Evolutionary conservation across 2,113 vertebrate species (phyloP), one percentile per base, ranked within the genome.

Genomic region (Dinomys branickii): DNA sequence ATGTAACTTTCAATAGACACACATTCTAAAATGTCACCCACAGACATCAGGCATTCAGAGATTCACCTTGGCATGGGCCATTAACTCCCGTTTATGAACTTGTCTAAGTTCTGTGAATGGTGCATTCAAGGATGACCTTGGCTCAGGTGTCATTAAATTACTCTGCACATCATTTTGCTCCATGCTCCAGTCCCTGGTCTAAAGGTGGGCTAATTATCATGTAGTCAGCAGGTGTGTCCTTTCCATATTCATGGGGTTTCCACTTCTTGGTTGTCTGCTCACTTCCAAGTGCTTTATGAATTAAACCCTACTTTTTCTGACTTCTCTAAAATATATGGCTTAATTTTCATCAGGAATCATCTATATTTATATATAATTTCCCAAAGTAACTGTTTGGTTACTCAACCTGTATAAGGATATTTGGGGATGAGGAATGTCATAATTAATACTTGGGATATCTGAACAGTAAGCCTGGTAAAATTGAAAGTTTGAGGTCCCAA

Each of bases 41-140:
- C 5, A 78, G 44, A 65, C 41, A 91, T 96, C 91, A 96, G 47
- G 26, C 83, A 95, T 95, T 84, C 94, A 56, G 87, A 86, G 38
- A 73, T 17, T 84, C 87, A 89, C 59, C 84, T 96, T 96, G 59
- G 71, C 52, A 97, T 65, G 56, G 94, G 8, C 47, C 85, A 95
- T 97, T 96, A 95, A 90, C 75, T 85, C 56, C 50, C 17, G 17
- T 90, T 97, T 94, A 96, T 97, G 87, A 97, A 97, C 90, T 94
- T 81, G 59, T 87, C 92, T 96, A 95, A 95, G 91, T 84, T n/a
- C 88, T 1, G 0, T 61, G 85, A 97, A 92, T 0, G 1, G 91
- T 81, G 90, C 94, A 97, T 28, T 75, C 84, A 96, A 77, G 92
- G 85, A 94, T 96, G 90, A 87, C 93, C 90, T 96, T 95, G 92